Percentiles rank a stretch among this genome's conserved stretches.
Conservation (phyloP, 2,797 vertebrate species). For the Vipera ursinii region DNA sequence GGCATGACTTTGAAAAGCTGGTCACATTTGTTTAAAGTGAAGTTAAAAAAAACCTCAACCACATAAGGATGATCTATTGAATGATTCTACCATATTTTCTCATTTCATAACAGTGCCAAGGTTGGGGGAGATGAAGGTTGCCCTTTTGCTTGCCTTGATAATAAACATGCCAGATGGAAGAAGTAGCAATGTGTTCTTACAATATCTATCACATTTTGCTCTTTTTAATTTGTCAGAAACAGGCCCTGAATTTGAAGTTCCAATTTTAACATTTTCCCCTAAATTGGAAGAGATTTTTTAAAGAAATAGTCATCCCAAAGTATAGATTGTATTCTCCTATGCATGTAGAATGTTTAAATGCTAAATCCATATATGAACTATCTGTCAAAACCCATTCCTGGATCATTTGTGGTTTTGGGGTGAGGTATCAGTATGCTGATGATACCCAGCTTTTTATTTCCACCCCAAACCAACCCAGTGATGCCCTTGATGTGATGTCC, state of each 20-base stretch:
- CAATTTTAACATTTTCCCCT: neutral
- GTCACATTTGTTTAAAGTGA: neutral
- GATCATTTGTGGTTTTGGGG: too few relatives aligned
- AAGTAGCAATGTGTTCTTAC: neutral
- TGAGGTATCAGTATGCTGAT: too few relatives aligned
- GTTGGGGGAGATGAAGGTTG: conserved; percentile 3
- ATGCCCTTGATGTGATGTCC: too few relatives aligned
- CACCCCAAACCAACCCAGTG: too few relatives aligned
- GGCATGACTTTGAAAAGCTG: neutral
- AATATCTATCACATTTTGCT: conserved; percentile 21
- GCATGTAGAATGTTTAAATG: neutral
- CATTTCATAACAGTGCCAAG: conserved; percentile 18
- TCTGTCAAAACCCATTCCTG: too few relatives aligned
- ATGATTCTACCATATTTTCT: conserved; percentile 32
- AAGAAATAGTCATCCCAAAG: neutral
- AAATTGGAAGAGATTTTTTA: neutral
- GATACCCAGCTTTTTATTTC: too few relatives aligned
- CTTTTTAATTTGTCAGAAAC: conserved; percentile 27
- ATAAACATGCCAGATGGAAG: conserved; percentile 20
- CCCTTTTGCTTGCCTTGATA: conserved; percentile 25
- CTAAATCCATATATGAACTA: neutral
- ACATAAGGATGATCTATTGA: neutral
- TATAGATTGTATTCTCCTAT: neutral
- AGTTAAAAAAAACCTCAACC: conserved; percentile 8
- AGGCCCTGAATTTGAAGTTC: neutral